Evolutionary conservation across 2,797 vertebrate genomes (phyloP), one percentile per base, ranked within the genome.

Genomic region (Ibycter americanus): DNA sequence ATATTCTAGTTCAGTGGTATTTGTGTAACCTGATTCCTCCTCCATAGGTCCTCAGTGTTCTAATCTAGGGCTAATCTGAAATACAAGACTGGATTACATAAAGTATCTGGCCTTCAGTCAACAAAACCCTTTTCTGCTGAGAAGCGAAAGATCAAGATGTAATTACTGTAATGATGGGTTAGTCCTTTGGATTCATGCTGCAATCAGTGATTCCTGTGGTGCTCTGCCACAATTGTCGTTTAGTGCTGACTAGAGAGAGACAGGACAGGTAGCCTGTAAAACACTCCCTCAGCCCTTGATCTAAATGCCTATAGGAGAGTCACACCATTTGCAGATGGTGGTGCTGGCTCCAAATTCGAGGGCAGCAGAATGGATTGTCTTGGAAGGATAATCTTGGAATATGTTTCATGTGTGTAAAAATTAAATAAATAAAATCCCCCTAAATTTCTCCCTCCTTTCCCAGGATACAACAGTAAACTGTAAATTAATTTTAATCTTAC

Each of bases 161-260:
- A 96, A 96, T 97, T 97, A 95, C 78, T 93, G 46, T 95, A 95
- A 97, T 94, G 92, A 96, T 2, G 11, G 79, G 92, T 97, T 96
- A 95, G 95, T 88, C 68, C 89, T 91, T 92, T 87, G 89, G 86
- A 93, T 96, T 92, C 88, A 71, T 88, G 89, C 80, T 95, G 94
- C 89, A 95, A 97, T 97, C 95, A 96, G 95, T 95, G 92, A 93
- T 95, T 96, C 95, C 95, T 95, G 92, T 76, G 92, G 92, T 89
- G 92, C 77, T 86, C 55, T 79, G 51, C 89, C 5, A 72, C 94
- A 97, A 88, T 97, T 95, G 83, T 74, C 49, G 77, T 78, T 96
- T 90, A 95, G 86, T 59, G 87, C 89, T 95, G 95, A 91, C 91
- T 95, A 49, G 81, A 93, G 81, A 93, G 88, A 92, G 76, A 93